Percentiles rank a stretch among this genome's conserved stretches.
Evolutionary conservation across 2,113 vertebrate species (phyloP).

Genomic region (Agapornis roseicollis): DNA sequence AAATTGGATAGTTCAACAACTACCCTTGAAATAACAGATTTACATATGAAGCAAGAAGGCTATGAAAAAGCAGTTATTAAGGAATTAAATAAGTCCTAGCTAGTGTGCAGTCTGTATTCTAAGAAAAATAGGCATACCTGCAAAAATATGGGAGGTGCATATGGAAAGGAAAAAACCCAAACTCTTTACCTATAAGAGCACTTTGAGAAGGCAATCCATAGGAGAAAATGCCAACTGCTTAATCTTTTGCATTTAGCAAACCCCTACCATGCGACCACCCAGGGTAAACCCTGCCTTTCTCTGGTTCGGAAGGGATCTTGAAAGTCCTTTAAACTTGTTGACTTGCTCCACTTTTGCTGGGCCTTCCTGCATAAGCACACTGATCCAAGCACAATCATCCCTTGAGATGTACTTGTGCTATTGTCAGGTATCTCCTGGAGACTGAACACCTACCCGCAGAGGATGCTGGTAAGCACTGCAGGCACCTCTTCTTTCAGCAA

Average conservation of each 20-base stretch:
- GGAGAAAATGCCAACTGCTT: neutral
- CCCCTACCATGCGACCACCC: rapidly evolving
- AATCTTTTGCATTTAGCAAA: neutral
- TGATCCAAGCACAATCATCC: neutral
- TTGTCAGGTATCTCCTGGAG: neutral
- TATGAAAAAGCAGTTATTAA: neutral
- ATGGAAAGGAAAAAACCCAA: neutral
- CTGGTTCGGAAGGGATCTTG: conserved; percentile 1
- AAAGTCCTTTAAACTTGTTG: conserved; percentile 31
- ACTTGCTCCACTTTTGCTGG: conserved; percentile 28
- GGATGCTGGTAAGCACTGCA: neutral
- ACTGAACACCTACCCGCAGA: neutral
- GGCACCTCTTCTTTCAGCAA: conserved; percentile 6
- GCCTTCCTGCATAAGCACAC: neutral
- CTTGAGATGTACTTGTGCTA: neutral
- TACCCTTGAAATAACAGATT: neutral
- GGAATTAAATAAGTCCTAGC: neutral
- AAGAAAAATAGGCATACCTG: neutral
- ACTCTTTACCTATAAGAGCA: neutral
- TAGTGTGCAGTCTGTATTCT: neutral
- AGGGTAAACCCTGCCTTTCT: neutral
- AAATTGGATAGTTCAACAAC: neutral
- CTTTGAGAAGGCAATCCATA: neutral
- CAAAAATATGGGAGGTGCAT: neutral
- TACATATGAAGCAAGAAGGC: neutral